phyloP scores from a whole-genome alignment of 2,888 invertebrate species.

The Tortrix viridana region DNA sequence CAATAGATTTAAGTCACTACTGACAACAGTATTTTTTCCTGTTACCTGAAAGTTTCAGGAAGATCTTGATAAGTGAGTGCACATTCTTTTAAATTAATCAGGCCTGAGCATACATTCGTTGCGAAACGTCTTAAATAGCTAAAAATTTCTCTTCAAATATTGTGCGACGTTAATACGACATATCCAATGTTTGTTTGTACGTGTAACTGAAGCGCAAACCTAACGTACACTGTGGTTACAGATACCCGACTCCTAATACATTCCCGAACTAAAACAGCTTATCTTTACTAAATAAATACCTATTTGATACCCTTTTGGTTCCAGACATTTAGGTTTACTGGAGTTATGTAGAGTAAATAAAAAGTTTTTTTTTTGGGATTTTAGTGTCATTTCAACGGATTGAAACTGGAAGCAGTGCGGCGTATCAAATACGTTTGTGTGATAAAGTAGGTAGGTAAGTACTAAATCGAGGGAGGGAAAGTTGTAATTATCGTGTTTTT shows the following conservation, averaged over 20 bases:
- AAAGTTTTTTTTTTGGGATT: slow-evolving; percentile 12
- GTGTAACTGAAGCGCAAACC: slow-evolving; percentile 15
- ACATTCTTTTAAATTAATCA: too few species aligned
- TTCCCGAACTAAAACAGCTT: not conserved
- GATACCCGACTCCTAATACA: not conserved
- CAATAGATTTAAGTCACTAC: not conserved
- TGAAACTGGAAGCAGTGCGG: not conserved
- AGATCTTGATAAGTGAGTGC: too few species aligned
- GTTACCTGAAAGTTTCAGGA: too few species aligned
- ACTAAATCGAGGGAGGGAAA: not conserved
- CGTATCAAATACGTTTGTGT: not conserved
- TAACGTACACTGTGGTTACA: slow-evolving; percentile 1
- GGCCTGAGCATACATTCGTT: too few species aligned
- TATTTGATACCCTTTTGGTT: not conserved
- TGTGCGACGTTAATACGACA: not conserved
- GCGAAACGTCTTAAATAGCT: too few species aligned
- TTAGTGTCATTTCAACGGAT: slow-evolving; percentile 8
- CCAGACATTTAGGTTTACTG: not conserved
- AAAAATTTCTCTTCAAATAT: too few species aligned
- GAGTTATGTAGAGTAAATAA: slow-evolving; percentile 17
- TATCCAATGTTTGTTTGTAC: slow-evolving; percentile 7
- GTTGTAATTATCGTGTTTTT: slow-evolving; percentile 1
- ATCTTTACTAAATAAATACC: not conserved
- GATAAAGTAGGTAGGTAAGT: not conserved
- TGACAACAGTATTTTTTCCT: too few species aligned